These are phyloP conservation scores for Epsilonema sp. DNA, from an alignment of 2,888 invertebrate genomes.

Conservation along the genomic window DNA sequence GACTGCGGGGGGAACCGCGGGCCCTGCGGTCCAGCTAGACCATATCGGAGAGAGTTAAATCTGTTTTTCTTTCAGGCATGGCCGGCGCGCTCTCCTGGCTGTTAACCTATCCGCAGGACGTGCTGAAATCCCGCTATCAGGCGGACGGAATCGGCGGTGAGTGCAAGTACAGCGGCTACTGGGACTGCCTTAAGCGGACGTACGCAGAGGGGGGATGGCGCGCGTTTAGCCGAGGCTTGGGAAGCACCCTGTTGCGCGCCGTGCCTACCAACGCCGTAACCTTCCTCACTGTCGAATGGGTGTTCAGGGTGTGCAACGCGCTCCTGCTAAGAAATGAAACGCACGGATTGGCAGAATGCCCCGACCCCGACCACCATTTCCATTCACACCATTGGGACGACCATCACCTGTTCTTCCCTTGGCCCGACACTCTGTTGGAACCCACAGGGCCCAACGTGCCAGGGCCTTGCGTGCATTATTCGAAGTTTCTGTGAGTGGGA, in stretches of 20 bases:
- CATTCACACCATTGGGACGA: too few relatives aligned
- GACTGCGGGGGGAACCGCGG: too few relatives aligned
- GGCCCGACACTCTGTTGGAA: too few relatives aligned
- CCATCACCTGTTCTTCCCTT: too few relatives aligned
- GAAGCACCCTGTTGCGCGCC: conserved; percentile 58
- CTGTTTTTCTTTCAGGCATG: conserved; percentile 38
- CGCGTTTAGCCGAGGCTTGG: conserved; percentile 53
- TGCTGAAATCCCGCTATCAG: conserved; percentile 68
- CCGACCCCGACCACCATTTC: too few relatives aligned
- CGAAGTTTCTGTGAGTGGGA: too few relatives aligned
- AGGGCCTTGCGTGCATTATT: too few relatives aligned
- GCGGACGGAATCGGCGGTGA: conserved; percentile 25
- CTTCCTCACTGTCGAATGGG: conserved; percentile 51
- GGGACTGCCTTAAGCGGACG: conserved; percentile 53
- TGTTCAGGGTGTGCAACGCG: conserved; percentile 14
- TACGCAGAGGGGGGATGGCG: conserved; percentile 46
- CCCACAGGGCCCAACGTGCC: too few relatives aligned
- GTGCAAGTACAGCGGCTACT: conserved; percentile 42
- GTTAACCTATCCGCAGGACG: conserved; percentile 64
- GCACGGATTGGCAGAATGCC: too few relatives aligned
- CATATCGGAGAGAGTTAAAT: too few relatives aligned
- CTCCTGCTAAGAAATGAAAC: too few relatives aligned
- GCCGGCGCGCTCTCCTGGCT: conserved; percentile 73
- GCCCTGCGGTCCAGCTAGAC: not conserved
- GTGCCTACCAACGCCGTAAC: conserved; percentile 83